Percentiles rank a stretch among this genome's conserved stretches.
phyloP scores from a whole-genome alignment of 2,888 invertebrate species.

The Trissolcus japonicus region DNA sequence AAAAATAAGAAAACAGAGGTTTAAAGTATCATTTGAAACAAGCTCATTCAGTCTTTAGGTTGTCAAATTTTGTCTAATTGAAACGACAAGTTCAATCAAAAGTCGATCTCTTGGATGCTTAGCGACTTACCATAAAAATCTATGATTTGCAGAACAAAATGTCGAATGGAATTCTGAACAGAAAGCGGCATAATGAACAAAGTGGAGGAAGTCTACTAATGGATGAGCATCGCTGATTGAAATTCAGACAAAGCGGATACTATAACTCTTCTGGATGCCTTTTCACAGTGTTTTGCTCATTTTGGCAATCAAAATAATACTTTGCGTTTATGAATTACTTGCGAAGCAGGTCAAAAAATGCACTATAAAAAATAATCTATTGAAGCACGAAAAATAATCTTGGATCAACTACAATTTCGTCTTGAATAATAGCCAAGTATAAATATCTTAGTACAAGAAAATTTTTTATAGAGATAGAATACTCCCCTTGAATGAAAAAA shows the following conservation, averaged over 20 bases:
- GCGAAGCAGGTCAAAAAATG: too few species aligned
- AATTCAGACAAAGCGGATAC: slow-evolving; percentile 23
- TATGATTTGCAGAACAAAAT: slow-evolving; percentile 20
- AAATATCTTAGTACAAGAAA: too few species aligned
- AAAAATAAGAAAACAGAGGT: neutral
- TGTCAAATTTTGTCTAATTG: neutral
- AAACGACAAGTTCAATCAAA: neutral
- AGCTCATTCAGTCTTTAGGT: neutral
- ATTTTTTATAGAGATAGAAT: too few species aligned
- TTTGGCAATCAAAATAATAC: neutral
- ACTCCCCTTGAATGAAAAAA: too few species aligned
- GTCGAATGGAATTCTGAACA: slow-evolving; percentile 18
- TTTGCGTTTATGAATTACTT: too few species aligned
- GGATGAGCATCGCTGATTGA: slow-evolving; percentile 32
- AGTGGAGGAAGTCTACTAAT: slow-evolving; percentile 15
- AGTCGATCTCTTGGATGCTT: neutral
- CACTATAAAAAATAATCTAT: too few species aligned
- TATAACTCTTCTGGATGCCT: slow-evolving; percentile 15
- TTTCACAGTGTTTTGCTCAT: neutral
- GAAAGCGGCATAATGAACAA: slow-evolving; percentile 22
- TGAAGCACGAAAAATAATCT: too few species aligned
- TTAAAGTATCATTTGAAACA: neutral
- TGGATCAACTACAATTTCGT: too few species aligned
- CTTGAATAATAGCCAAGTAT: too few species aligned
- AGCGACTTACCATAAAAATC: slow-evolving; percentile 29